Conservation (phyloP, 2,888 invertebrate species). For the Pristionchus entomophagus region DNA sequence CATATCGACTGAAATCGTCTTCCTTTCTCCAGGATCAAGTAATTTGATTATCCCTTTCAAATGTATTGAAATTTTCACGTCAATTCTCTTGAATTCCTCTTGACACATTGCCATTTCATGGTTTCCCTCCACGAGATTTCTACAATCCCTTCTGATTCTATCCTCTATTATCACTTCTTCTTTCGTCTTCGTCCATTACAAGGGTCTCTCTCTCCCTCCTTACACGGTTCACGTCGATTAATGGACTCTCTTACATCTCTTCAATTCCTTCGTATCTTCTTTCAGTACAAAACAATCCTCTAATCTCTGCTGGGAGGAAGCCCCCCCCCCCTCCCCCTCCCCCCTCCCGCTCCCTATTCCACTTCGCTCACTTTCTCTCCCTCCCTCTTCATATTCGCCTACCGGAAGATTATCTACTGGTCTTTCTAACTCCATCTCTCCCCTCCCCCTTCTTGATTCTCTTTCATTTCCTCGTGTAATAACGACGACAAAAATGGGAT, state of each 20-base stretch:
- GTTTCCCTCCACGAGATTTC: too few species aligned
- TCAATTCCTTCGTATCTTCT: not conserved
- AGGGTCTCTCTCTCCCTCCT: too few species aligned
- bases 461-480: not conserved
- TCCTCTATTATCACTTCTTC: too few species aligned
- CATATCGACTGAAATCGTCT: too few species aligned
- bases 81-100: too few species aligned
- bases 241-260: not conserved
- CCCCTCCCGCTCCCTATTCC: constrained; percentile 8
- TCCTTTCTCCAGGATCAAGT: too few species aligned
- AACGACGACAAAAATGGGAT: constrained; percentile 20
- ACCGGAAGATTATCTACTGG: constrained; percentile 15
- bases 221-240: not conserved
- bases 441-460: constrained; percentile 7
- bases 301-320: not conserved
- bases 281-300: constrained; percentile 21
- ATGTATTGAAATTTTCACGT: too few species aligned
- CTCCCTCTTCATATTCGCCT: not conserved
- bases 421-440: constrained; percentile 25
- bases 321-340: constrained; percentile 27
- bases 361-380: not conserved
- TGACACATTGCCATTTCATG: too few species aligned
- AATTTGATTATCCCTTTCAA: too few species aligned
- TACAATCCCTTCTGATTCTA: too few species aligned
- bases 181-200: too few species aligned